Conservation (phyloP, 2,888 invertebrate genomes). For the Anorthoa munda region DNA sequence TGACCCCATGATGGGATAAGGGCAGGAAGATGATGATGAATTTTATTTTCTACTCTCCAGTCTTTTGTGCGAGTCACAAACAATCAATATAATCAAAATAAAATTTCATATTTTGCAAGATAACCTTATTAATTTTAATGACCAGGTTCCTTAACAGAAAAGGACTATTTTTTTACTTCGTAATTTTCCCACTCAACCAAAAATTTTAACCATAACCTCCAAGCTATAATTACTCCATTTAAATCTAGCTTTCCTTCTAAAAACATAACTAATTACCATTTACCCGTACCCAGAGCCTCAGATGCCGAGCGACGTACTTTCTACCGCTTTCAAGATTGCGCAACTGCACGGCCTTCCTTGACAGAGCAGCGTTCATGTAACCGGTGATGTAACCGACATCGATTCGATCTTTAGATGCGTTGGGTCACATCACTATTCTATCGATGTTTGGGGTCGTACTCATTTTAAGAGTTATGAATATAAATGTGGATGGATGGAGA, state of each 20-base stretch:
- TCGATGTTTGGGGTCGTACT: constrained; percentile 40
- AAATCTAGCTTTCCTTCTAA: constrained; percentile 14
- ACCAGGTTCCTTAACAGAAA: background rate
- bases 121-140: too few species aligned
- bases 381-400: constrained; percentile 62
- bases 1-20: too few species aligned
- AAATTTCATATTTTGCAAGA: too few species aligned
- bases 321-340: constrained; percentile 66
- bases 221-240: background rate
- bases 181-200: background rate
- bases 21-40: too few species aligned
- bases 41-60: too few species aligned
- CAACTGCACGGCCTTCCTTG: constrained; percentile 62
- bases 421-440: constrained; percentile 54
- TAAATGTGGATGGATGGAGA: too few species aligned
- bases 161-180: background rate
- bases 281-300: constrained; percentile 30
- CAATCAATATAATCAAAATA: too few species aligned
- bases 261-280: constrained; percentile 55
- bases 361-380: constrained; percentile 64
- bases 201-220: background rate
- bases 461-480: too few species aligned
- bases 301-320: constrained; percentile 49
- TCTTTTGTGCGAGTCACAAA: too few species aligned
- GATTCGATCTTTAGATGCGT: constrained; percentile 51